Evolutionary conservation across 2,113 vertebrate genomes (phyloP), one percentile per base, ranked within the genome.

Genomic region (Poecilia latipinna): DNA sequence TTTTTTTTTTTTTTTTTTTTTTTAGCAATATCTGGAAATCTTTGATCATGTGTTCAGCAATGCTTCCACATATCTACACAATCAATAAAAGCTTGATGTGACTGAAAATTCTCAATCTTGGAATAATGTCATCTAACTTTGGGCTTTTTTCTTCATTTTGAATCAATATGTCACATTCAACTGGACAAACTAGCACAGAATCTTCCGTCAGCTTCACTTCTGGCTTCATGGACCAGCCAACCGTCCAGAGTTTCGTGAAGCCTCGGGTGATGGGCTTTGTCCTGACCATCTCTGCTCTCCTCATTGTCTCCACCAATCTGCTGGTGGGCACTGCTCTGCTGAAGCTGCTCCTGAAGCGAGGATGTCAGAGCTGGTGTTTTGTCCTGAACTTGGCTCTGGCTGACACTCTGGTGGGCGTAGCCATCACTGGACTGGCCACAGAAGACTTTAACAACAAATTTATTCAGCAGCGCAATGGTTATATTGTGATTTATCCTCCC

Each of bases 351-450:
- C 90, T 84, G 1, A 97, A 92, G 82, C 95, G 82, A 0, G 85
- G 92, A 32, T 93, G 87, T 75, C 93, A 94, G 37, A 94, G 94
- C 82, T 96, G 96, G 89, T 96, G 93, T 29, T 97, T 97, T 0
- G 95, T 97, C 57, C 92, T 98, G 61, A 98, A 97, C 65, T 82
- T 98, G 22, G 95, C 97, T 0, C 51, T 98, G 17, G 96, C 97
- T 0, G 97, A 98, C 33, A 57, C 90, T 77, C 89, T 96, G 67
- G 95, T 97, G 37, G 96, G 97, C 0, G 77, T 97, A 51, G 94
- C 95, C 5, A 95, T 96, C 44, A 91, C 91, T 0, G 95, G 95
- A 2, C 86, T 98, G 51, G 94, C 95, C 6, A n/a, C 31, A 0
- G 95, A 96, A 12, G 94, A 96, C 79, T 78, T 97, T 33, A 92